Evolutionary conservation across 1,140 invertebrate genomes (phyloP), one percentile per base, ranked within the genome.

Genomic region (Heliconius hermathena): DNA sequence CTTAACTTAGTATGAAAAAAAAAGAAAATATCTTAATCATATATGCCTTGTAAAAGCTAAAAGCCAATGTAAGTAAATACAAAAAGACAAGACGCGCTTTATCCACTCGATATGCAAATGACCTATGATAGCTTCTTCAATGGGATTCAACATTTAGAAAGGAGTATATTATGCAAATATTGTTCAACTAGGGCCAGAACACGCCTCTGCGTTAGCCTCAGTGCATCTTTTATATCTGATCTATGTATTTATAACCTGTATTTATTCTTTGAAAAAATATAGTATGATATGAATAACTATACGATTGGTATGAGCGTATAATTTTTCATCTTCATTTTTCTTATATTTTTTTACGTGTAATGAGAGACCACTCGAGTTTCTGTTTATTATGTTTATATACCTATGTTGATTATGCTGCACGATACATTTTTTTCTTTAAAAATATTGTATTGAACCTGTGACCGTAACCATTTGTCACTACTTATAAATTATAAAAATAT

Each of bases 131-230:
- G 60, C 60, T 66, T 72, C 71, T 72, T 72, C 33, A 72, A 72
- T 72, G 71, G 71, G 71, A 18, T 72, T 38, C 71, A 72, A 72
- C 33, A 72, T 72, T 72, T 41, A 72, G 71, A 72, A 72, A 72
- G 71, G 71, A 72, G 71, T 36, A 72, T 38, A 72, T 72, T 72
- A 72, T 72, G 71, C 33, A 38, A 72, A 72, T 72, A 72, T 38
- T 72, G 71, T 72, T 20, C 36, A 72, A n/a, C 16, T 72, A 71
- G 16, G 13, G 2, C 5, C 71, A 38, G 20, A 20, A 18, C 60
- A 66, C 60, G 60, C 60, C 60, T 29, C 60, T 29, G 22, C 60
- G 60, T 29, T 26, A 29, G 26, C 9, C 60, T 26, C 60, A 26
- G 60, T 29, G 11, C 29, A 66, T 66, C 60, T 26, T 66, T 66